Evolutionary conservation across 2,888 invertebrate genomes (phyloP), one percentile per base, ranked within the genome.

Genomic region (Stegana nigrithorax): DNA sequence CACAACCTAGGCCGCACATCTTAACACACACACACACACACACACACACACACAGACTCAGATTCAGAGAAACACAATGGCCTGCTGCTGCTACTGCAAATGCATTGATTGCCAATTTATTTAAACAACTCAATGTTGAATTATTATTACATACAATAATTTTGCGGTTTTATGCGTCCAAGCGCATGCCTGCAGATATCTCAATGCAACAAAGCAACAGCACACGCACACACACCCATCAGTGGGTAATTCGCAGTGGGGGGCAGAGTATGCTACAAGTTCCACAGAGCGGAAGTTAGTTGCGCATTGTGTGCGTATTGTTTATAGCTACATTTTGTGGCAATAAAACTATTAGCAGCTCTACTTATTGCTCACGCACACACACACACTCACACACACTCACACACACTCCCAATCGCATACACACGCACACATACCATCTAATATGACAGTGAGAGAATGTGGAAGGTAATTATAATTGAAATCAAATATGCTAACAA

Each of bases 401-500:
- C n/a, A n/a, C n/a, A n/a, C n/a, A n/a, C n/a, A n/a, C n/a, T n/a
- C n/a, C n/a, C n/a, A n/a, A n/a, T n/a, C 1, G 14, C n/a, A 12
- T 4, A 45, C 19, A 45, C 21, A 4, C 2, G 10, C 8, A 21
- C 19, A 21, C 21, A 45, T n/a, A n/a, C n/a, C n/a, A n/a, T n/a
- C n/a, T n/a, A n/a, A n/a, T n/a, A n/a, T n/a, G n/a, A n/a, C n/a
- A n/a, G n/a, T n/a, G n/a, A n/a, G n/a, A n/a, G n/a, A n/a, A n/a
- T n/a, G n/a, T 45, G 23, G 21, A 51, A 14, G 27, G 32, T 50
- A 50, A 26, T 50, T 50, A 50, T 50, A 50, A 53, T 53, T 53
- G 53, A 53, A 53, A 53, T 53, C 53, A 53, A 53, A 53, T 32
- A 32, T 32, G 53, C 19, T 53, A 53, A 53, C 53, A 50, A 50